These are phyloP conservation scores for Pholis gunnellus DNA, from an alignment of 2,113 vertebrate species.

Conservation along the genomic window DNA sequence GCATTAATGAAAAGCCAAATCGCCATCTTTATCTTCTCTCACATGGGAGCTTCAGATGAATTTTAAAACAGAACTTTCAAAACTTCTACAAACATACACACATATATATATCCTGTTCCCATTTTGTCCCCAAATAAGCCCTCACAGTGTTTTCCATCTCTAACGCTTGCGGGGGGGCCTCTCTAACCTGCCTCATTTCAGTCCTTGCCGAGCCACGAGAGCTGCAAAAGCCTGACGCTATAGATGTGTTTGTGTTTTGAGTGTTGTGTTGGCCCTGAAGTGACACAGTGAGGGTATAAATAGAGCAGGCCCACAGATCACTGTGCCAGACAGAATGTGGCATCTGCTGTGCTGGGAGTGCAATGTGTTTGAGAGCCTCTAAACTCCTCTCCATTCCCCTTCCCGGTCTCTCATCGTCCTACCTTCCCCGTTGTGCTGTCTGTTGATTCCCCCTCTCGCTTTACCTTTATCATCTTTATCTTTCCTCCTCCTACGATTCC, in stretches of 20 bases:
- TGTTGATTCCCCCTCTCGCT: constrained; percentile 9
- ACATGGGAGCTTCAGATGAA: background rate
- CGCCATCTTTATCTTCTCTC: constrained; percentile 13
- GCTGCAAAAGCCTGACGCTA: constrained; percentile 42
- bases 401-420: constrained; percentile 47
- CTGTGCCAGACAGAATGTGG: constrained; percentile 83
- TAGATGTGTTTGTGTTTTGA: constrained; percentile 42
- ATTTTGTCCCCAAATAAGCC: constrained; percentile 6
- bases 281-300: constrained; percentile 80
- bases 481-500: constrained; percentile 19
- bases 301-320: constrained; percentile 81
- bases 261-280: constrained; percentile 69
- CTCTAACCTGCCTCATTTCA: constrained; percentile 55
- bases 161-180: constrained; percentile 31
- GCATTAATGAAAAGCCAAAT: constrained; percentile 46
- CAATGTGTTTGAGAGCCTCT: constrained; percentile 79
- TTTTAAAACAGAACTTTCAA: background rate
- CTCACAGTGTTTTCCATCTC: constrained; percentile 45
- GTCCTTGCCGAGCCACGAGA: constrained; percentile 46
- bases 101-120: background rate
- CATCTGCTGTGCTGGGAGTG: constrained; percentile 81
- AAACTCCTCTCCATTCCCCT: constrained; percentile 66
- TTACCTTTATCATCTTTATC: constrained; percentile 24
- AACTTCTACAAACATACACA: background rate
- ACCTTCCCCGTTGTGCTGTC: constrained; percentile 24